Evolutionary conservation across 1,140 invertebrate species (phyloP).

Genomic region (Neelides sp.): DNA sequence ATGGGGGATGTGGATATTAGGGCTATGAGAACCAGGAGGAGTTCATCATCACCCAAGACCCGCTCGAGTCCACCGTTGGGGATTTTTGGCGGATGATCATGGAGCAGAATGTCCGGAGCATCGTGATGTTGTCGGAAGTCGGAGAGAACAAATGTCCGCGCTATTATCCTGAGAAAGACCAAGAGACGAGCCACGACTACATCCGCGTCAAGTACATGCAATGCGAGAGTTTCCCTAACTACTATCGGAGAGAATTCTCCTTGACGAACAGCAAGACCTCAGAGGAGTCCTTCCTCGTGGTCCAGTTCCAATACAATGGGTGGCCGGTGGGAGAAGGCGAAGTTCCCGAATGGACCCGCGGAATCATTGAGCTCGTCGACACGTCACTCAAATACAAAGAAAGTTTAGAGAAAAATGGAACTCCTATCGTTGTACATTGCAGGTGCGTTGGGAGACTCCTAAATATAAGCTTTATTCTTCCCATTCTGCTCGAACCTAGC

Average conservation of each 20-base stretch:
- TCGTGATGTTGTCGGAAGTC: conserved; percentile 89
- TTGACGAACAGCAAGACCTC: conserved; percentile 56
- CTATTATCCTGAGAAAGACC: conserved; percentile 75
- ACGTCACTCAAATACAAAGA: conserved; percentile 46
- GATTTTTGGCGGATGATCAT: conserved; percentile 97
- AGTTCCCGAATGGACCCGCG: conserved; percentile 70
- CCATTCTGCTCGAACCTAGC: background rate
- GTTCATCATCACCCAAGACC: conserved; percentile 92
- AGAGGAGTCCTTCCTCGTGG: conserved; percentile 41
- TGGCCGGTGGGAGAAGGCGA: conserved; percentile 76
- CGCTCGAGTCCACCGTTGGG: conserved; percentile 67
- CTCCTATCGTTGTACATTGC: conserved; percentile 67
- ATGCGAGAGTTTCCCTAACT: conserved; percentile 74
- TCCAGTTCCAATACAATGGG: conserved; percentile 75
- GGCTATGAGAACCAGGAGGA: conserved; percentile 79
- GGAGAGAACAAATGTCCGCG: conserved; percentile 64
- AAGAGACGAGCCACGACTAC: conserved; percentile 65
- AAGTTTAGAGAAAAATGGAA: conserved; percentile 36
- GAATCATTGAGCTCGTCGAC: conserved; percentile 64
- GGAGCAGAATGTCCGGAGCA: conserved; percentile 76
- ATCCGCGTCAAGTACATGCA: conserved; percentile 72
- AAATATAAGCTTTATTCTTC: conserved; percentile 7
- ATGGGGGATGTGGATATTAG: conserved; percentile 32
- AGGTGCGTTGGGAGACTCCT: conserved; percentile 41
- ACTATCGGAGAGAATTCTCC: conserved; percentile 65